Evolutionary conservation across 2,113 vertebrate species (phyloP).

Genomic region (Istiophorus platypterus): DNA sequence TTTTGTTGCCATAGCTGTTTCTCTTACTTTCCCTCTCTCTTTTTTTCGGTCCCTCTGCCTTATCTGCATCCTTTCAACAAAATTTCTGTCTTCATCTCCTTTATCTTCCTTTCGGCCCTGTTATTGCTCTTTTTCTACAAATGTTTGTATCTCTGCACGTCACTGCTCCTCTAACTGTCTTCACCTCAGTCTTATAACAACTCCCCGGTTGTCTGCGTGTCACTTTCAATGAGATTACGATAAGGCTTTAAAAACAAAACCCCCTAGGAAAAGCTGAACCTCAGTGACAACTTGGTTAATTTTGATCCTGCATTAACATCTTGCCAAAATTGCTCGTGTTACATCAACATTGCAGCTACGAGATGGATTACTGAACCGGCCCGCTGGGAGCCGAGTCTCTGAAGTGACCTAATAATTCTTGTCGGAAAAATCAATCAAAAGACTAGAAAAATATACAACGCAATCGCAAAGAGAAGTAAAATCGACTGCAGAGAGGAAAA

Average conservation of each 20-base stretch:
- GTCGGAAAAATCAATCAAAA: not conserved
- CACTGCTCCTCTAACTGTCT: conserved; percentile 8
- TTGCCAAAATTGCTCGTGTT: not conserved
- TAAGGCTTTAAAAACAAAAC: conserved; percentile 18
- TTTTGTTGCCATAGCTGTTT: not conserved
- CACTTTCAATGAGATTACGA: not conserved
- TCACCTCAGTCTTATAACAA: not conserved
- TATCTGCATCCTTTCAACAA: not conserved
- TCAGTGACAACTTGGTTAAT: not conserved
- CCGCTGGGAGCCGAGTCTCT: too few species aligned
- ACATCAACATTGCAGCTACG: not conserved
- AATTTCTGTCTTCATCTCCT: not conserved
- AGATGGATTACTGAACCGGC: not conserved
- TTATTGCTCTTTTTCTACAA: not conserved
- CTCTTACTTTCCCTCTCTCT: not conserved
- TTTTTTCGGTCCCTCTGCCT: not conserved
- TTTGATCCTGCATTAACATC: not conserved
- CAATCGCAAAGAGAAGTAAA: not conserved
- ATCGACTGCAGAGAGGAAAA: not conserved
- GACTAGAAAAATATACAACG: not conserved
- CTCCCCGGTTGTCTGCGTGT: not conserved
- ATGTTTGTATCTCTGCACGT: not conserved
- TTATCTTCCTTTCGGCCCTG: not conserved
- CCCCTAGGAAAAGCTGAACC: conserved; percentile 23
- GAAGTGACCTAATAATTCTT: not conserved